phyloP scores from a whole-genome alignment of 2,797 vertebrate genomes.

The Myotis pilosus region DNA sequence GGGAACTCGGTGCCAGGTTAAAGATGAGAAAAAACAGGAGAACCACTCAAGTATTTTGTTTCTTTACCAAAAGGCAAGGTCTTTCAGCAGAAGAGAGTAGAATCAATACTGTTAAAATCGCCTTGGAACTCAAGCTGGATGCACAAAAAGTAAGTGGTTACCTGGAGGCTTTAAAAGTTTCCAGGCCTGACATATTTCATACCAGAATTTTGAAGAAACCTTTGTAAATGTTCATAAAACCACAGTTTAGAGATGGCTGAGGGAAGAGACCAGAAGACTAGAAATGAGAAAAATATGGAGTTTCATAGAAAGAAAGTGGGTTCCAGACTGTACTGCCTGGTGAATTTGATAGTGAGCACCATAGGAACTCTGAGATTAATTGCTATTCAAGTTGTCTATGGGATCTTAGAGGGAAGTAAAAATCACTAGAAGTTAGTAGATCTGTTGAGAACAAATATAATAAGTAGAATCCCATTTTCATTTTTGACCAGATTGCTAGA shows the following conservation, averaged over 20 bases:
- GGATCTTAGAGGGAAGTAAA: background rate
- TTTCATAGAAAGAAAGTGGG: background rate
- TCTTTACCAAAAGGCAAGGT: constrained; percentile 18
- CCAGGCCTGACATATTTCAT: background rate
- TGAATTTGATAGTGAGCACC: background rate
- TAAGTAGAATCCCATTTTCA: background rate
- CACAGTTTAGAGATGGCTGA: constrained; percentile 4
- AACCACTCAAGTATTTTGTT: background rate
- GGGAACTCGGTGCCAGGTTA: background rate
- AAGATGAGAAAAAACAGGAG: background rate
- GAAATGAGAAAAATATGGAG: background rate
- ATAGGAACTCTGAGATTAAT: background rate
- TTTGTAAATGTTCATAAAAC: background rate
- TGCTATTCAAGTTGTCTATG: background rate
- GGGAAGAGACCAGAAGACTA: background rate
- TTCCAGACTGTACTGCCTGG: background rate
- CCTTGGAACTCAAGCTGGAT: background rate
- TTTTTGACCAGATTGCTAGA: background rate
- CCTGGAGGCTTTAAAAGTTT: constrained; percentile 42
- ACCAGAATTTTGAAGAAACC: background rate
- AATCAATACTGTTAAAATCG: constrained; percentile 46
- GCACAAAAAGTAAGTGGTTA: constrained; percentile 36
- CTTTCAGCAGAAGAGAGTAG: constrained; percentile 22
- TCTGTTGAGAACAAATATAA: background rate
- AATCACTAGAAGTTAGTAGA: background rate